A percentile compares a stretch with the other conserved stretches of the same genome.
Evolutionary conservation across 2,113 vertebrate species (phyloP).

Genomic region (Aspiorhynchus laticeps): DNA sequence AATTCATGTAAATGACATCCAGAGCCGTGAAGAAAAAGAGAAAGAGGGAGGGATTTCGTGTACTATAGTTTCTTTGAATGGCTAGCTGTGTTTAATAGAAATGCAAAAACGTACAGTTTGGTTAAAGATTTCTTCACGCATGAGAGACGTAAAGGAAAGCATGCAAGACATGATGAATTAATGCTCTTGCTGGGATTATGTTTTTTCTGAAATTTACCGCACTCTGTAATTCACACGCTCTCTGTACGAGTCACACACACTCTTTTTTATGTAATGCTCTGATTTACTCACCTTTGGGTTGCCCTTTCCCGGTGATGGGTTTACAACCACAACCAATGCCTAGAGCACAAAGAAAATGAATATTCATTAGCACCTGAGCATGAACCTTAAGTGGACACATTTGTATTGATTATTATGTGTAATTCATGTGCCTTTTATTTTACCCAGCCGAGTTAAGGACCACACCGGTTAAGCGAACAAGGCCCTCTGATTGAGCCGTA

Average conservation of each 20-base stretch:
- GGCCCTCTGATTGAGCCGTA: conserved; percentile 5
- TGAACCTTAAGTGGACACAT: conserved; percentile 58
- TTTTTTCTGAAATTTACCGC: conserved; percentile 10
- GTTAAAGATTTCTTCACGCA: neutral
- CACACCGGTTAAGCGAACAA: conserved; percentile 40
- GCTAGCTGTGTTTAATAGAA: conserved; percentile 49
- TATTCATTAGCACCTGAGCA: conserved; percentile 63
- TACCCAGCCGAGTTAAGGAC: conserved; percentile 76
- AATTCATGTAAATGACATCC: conserved; percentile 49
- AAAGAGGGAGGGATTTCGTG: conserved; percentile 1
- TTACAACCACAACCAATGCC: conserved; percentile 67
- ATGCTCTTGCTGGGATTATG: neutral
- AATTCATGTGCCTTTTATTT: conserved; percentile 81
- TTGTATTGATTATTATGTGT: conserved; percentile 73
- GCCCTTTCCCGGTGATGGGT: conserved; percentile 74
- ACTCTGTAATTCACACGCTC: conserved; percentile 55
- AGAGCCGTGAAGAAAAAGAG: neutral
- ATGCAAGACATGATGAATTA: neutral
- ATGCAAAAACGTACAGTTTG: neutral
- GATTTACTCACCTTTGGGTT: conserved; percentile 78
- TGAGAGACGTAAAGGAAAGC: neutral
- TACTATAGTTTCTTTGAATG: conserved; percentile 32
- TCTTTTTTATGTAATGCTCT: conserved; percentile 57
- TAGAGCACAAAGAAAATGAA: conserved; percentile 73
- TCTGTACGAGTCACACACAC: conserved; percentile 56